Base-by-base conservation (phyloP, 2,888 invertebrate genomes). In the Athalia circularis region DNA sequence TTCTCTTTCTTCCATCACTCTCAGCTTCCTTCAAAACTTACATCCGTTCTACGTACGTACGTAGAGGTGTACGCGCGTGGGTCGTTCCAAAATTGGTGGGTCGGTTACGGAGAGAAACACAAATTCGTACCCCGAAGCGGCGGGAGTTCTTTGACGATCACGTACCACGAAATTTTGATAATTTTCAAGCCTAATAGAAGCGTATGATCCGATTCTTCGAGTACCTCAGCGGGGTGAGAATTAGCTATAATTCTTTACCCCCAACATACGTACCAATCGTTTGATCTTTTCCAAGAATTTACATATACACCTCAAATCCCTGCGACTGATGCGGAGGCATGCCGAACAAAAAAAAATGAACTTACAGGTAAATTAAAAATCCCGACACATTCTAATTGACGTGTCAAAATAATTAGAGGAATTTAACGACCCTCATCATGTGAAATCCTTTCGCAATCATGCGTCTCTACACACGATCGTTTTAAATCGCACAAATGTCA, bases 1-100 rank as follows among this genome's bases (percentile, higher is more conserved):
- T 81, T 79, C 78, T 65, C 65, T 79, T 68, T 79, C 62, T 79
- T 79, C 54, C 70, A 74, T 76, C 54, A 77, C 50, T 48, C 59
- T 80, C 7, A 29, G 11, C 70, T 15, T 54, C 54, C 54, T 54
- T 4, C 54, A 29, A 29, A 29, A 29, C 29, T 29, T 29, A 29
- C 29, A 2, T 29, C 29, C 29, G 29, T 29, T 29, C 29, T 29
- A 29, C 29, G 29, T 29, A 29, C 29, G 29, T 29, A 29, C 29
- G 29, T 29, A 29, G 8, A 68, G 29, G 43, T 68, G n/a, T 50
- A 52, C 54, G 45, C 72, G 72, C 72, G 72, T 72, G 72, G 57
- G 72, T 47, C 45, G 72, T 72, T 59, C 57, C 8, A 72, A 47
- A 80, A 79, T 80, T 80, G 79, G 80, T 62, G 57, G 62, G 76